Evolutionary conservation across 2,113 vertebrate species (phyloP).

Genomic region (Prochilodus magdalenae): DNA sequence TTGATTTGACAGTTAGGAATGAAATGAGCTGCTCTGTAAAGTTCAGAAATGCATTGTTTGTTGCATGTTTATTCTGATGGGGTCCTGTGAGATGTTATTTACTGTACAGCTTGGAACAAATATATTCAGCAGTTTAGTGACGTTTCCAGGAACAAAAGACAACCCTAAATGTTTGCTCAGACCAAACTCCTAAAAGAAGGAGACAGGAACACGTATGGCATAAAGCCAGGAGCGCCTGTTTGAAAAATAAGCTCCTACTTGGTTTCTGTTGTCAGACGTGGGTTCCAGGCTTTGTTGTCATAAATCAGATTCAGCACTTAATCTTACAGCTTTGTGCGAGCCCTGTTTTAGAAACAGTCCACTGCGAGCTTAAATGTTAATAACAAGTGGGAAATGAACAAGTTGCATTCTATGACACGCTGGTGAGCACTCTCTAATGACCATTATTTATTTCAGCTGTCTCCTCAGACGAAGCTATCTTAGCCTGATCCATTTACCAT

Average conservation of each 20-base stretch:
- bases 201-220: neutral
- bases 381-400: conserved; percentile 62
- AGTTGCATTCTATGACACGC: conserved; percentile 57
- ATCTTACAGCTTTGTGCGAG: conserved; percentile 71
- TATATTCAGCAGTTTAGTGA: neutral
- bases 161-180: neutral
- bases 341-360: conserved; percentile 61
- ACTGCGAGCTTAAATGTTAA: conserved; percentile 37
- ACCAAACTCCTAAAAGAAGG: neutral
- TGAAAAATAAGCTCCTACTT: conserved; percentile 29
- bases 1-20: neutral
- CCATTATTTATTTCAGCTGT: conserved; percentile 76
- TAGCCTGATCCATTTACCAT: conserved; percentile 59
- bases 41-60: neutral
- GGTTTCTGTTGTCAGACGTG: conserved; percentile 59
- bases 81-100: neutral
- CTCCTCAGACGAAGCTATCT: conserved; percentile 63
- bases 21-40: neutral
- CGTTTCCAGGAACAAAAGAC: neutral
- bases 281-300: conserved; percentile 68
- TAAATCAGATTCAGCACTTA: conserved; percentile 73
- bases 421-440: conserved; percentile 70
- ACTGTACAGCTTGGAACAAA: neutral
- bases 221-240: conserved; percentile 19
- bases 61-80: neutral